A percentile compares a stretch with the other conserved stretches of the same genome.
phyloP scores from a whole-genome alignment of 2,888 invertebrate species.

The Deroplatys truncata region DNA sequence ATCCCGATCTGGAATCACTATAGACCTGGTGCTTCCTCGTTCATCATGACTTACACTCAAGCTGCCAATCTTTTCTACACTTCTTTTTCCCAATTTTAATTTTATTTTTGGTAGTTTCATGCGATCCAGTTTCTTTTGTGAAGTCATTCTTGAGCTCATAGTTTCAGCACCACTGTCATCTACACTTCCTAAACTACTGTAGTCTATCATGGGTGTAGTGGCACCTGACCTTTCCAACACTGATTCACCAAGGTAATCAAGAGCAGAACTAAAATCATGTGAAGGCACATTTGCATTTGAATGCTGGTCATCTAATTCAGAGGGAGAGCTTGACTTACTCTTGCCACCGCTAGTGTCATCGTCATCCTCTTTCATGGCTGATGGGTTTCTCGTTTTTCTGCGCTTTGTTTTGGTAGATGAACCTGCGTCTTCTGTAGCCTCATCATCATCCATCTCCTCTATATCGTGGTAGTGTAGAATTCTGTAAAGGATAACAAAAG shows the following conservation, averaged over 20 bases:
- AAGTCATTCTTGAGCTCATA: not conserved
- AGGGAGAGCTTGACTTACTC: not conserved
- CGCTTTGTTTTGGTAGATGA: conserved; percentile 25
- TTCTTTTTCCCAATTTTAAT: not conserved
- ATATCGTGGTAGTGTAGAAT: conserved; percentile 72
- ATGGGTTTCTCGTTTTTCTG: conserved; percentile 11
- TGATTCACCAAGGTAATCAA: not conserved
- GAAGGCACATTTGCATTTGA: not conserved
- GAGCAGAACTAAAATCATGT: not conserved
- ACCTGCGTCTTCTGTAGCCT: conserved; percentile 28
- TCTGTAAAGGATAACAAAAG: conserved; percentile 46
- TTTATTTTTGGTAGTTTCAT: conserved; percentile 2
- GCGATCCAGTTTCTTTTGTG: not conserved
- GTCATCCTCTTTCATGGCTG: not conserved
- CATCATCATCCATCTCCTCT: conserved; percentile 53
- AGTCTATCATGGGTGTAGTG: conserved; percentile 23
- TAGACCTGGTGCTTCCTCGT: not conserved
- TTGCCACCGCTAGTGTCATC: conserved; percentile 10
- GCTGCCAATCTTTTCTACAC: not conserved
- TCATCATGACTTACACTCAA: not conserved
- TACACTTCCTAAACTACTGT: conserved; percentile 20
- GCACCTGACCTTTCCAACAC: conserved; percentile 12
- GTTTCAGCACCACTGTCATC: not conserved
- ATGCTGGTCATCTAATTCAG: not conserved
- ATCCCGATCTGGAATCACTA: conserved; percentile 1